Conservation (phyloP, 1,140 invertebrate species). For the Tetramorium alpestre region DNA sequence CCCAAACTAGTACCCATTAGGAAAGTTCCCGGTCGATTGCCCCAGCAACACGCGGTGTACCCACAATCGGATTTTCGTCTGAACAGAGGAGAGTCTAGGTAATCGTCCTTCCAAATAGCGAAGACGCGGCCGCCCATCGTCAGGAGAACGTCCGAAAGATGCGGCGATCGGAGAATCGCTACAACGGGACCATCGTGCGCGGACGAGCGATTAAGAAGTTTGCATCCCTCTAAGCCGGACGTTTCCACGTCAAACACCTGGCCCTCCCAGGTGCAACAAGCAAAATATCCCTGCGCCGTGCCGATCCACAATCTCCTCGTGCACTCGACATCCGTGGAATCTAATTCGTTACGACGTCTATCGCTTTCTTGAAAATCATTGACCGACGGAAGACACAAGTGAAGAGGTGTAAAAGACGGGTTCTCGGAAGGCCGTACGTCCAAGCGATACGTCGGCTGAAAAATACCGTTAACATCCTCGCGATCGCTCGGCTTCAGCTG, state of each 20-base stretch:
- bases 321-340: slow-evolving; percentile 11
- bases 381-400: slow-evolving; percentile 20
- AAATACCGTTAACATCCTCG: background rate
- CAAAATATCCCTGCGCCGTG: slow-evolving; percentile 83
- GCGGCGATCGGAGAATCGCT: slow-evolving; percentile 86
- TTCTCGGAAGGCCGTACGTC: background rate
- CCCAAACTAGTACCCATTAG: slow-evolving; percentile 85
- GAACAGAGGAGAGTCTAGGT: slow-evolving; percentile 84
- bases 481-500: background rate
- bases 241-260: slow-evolving; percentile 86
- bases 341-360: background rate
- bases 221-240: slow-evolving; percentile 84
- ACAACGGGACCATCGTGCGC: slow-evolving; percentile 89
- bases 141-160: slow-evolving; percentile 86
- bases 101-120: slow-evolving; percentile 87
- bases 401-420: background rate
- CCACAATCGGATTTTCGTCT: slow-evolving; percentile 84
- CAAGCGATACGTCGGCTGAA: slow-evolving; percentile 49
- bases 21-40: slow-evolving; percentile 84
- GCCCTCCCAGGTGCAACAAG: slow-evolving; percentile 86
- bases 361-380: background rate
- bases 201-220: slow-evolving; percentile 80
- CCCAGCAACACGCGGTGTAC: slow-evolving; percentile 86
- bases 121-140: slow-evolving; percentile 87
- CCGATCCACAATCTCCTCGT: slow-evolving; percentile 73